Base-by-base conservation (phyloP, 1,140 invertebrate species). In the Drosophila setifemur region DNA sequence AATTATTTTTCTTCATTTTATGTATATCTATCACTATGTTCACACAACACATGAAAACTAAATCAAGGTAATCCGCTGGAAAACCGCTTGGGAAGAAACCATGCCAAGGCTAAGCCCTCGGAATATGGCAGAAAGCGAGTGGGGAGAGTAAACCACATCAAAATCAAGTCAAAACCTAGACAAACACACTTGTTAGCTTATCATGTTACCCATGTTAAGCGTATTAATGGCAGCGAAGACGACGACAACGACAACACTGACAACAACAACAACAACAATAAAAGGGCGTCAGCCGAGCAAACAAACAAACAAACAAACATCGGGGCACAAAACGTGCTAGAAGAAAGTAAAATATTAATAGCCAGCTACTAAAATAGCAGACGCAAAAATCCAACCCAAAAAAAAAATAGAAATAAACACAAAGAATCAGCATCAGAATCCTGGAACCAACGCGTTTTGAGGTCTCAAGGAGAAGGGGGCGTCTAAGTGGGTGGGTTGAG, bases 101-200 rank as follows among this genome's bases (percentile, higher is more conserved):
- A 25, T 69, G 49, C 57, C 74, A 79, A 79, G 81, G 54, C 79
- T 68, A 58, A 40, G 18, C 44, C 33, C 44, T 39, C 7, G 26
- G 19, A 21, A 35, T 16, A n/a, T 16, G 31, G 33, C 44, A 26
- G 33, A 55, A 72, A 47, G 39, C 23, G 28, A 26, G 42, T 42
- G 16, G 16, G 31, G 60, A 58, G 16, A 14, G 29, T 25, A 26
- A 82, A 68, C 60, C 72, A 77, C 63, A 70, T 73, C 49, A 85
- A 71, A 85, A 79, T 71, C 79, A 72, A 86, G 81, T 81, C 71
- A 81, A 73, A 72, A 60, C 71, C 75, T 79, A 85, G 79, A 75
- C 81, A 85, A 85, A 86, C 79, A 85, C 67, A 76, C 79, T 85
- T 86, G 81, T 85, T 86, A 75, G 81, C 81, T 86, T 85, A 85